Evolutionary conservation across 2,888 invertebrate species (phyloP).

Genomic region (Athetis lepigone): DNA sequence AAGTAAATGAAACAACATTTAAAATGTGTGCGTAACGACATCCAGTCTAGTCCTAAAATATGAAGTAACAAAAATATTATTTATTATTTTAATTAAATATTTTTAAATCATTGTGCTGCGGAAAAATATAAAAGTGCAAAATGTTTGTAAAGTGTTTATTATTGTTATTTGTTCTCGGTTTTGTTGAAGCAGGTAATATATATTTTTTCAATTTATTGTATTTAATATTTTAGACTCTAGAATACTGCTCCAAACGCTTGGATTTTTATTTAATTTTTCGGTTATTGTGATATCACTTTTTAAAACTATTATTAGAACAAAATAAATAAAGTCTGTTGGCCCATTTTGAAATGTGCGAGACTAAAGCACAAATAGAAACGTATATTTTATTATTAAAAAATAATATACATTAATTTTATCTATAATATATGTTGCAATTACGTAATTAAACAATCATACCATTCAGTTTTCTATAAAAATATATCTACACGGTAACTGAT

Average conservation of each 20-base stretch:
- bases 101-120: constrained; percentile 43
- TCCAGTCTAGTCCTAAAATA: constrained; percentile 68
- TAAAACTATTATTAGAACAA: no score
- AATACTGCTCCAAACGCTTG: no score
- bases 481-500: background rate
- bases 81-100: constrained; percentile 55
- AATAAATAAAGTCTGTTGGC: no score
- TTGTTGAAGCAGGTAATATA: constrained; percentile 74
- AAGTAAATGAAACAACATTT: constrained; percentile 60
- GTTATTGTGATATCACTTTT: no score
- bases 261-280: no score
- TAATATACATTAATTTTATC: no score
- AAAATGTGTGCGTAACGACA: constrained; percentile 63
- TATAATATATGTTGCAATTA: no score
- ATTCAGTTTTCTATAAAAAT: constrained; percentile 5
- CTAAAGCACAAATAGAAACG: no score
- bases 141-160: constrained; percentile 79
- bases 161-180: constrained; percentile 71
- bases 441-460: no score
- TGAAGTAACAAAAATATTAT: constrained; percentile 60
- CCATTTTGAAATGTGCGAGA: no score
- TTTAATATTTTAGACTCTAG: no score
- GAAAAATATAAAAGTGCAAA: constrained; percentile 58
- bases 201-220: constrained; percentile 3
- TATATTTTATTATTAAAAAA: no score